Conservation (phyloP, 2,888 invertebrate species). For the Callyntrura sp. region DNA sequence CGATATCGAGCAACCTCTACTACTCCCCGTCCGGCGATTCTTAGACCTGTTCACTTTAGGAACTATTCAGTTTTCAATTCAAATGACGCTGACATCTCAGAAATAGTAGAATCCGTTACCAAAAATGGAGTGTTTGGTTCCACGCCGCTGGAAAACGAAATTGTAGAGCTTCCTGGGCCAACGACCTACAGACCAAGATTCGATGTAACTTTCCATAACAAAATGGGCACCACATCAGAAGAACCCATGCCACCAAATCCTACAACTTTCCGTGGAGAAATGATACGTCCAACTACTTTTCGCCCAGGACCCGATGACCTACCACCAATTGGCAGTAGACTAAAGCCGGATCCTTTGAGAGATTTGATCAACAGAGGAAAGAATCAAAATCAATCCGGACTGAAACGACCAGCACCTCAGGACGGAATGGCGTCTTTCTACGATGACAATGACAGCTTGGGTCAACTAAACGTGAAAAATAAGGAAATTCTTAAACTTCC, state of each 20-base stretch:
- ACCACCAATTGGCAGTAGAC: constrained; percentile 65
- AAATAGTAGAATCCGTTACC: neutral
- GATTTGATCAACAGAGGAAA: constrained; percentile 43
- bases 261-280: constrained; percentile 81
- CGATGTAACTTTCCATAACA: constrained; percentile 65
- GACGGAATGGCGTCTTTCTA: constrained; percentile 80
- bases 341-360: constrained; percentile 55
- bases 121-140: constrained; percentile 53
- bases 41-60: constrained; percentile 61
- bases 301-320: constrained; percentile 76
- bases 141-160: constrained; percentile 66
- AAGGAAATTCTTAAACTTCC: constrained; percentile 81
- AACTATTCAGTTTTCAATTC: constrained; percentile 28
- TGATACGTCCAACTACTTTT: constrained; percentile 81
- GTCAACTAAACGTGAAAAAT: constrained; percentile 82
- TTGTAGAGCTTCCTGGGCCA: constrained; percentile 79
- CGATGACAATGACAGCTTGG: constrained; percentile 81
- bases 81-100: neutral
- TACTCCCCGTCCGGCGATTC: neutral
- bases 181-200: constrained; percentile 81
- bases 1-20: constrained; percentile 53
- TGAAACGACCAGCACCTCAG: constrained; percentile 77
- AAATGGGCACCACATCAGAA: constrained; percentile 72
- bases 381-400: neutral
- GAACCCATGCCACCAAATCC: constrained; percentile 60